A percentile compares a stretch with the other conserved stretches of the same genome.
Evolutionary conservation across 2,113 vertebrate species (phyloP).

Genomic region (Brachyhypopomus occidentalis): DNA sequence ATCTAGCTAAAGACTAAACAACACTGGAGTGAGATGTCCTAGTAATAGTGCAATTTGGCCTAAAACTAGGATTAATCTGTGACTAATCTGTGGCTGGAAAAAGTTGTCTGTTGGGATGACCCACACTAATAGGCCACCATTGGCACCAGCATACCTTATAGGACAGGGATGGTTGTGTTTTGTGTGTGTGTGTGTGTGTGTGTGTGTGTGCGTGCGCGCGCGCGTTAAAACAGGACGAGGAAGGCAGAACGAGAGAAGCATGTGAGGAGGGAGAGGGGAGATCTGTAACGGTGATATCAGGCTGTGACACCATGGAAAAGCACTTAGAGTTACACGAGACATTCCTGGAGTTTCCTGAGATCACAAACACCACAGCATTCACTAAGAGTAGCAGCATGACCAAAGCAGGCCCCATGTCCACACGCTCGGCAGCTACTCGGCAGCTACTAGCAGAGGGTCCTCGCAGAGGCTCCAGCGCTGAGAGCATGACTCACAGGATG

Average conservation of each 20-base stretch:
- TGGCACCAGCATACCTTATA: not conserved
- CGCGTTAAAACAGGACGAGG: not conserved
- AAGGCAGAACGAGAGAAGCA: not conserved
- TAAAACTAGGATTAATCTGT: not conserved
- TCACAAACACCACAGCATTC: conserved; percentile 26
- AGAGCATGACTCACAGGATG: not conserved
- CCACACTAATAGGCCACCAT: not conserved
- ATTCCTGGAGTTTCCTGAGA: conserved; percentile 31
- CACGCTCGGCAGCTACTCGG: not conserved
- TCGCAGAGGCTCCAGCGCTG: conserved; percentile 1
- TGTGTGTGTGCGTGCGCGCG: not conserved
- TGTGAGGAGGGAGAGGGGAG: not conserved
- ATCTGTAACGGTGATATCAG: conserved; percentile 33
- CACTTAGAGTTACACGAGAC: conserved; percentile 44
- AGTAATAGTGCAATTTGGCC: not conserved
- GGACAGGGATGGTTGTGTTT: no score
- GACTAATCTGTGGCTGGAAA: no score
- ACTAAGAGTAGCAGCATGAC: conserved; percentile 18
- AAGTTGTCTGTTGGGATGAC: not conserved
- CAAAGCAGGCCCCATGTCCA: conserved; percentile 28
- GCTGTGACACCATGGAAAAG: conserved; percentile 51
- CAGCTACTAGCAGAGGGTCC: not conserved
- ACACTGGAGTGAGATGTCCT: not conserved
- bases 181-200: conserved; percentile 16
- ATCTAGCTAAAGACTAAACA: not conserved